Conservation (phyloP, 2,888 invertebrate genomes). For the Nemapogon koenigi region DNA sequence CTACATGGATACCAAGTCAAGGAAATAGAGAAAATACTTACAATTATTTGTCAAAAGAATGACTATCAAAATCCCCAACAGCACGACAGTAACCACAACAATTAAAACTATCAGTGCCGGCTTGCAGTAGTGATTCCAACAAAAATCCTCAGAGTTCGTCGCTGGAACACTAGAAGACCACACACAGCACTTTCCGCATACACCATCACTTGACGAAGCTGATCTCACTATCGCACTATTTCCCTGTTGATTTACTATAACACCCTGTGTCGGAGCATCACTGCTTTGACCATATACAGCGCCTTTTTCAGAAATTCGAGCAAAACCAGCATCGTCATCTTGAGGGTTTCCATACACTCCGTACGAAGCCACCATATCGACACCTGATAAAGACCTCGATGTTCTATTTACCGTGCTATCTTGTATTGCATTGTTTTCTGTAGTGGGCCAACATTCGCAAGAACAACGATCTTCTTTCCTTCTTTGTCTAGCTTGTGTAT, state of each 20-base stretch:
- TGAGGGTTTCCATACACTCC: slow-evolving; percentile 59
- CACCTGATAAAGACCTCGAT: slow-evolving; percentile 51
- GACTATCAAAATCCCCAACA: slow-evolving; percentile 63
- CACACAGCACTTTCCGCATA: slow-evolving; percentile 44
- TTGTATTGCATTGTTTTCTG: slow-evolving; percentile 43
- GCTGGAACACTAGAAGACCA: slow-evolving; percentile 36
- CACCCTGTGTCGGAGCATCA: slow-evolving; percentile 54
- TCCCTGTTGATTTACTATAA: slow-evolving; percentile 59
- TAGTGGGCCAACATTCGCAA: slow-evolving; percentile 60
- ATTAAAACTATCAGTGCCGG: slow-evolving; percentile 60
- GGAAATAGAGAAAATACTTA: slow-evolving; percentile 37
- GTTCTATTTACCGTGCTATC: slow-evolving; percentile 43
- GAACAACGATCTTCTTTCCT: slow-evolving; percentile 58
- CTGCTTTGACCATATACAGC: slow-evolving; percentile 45
- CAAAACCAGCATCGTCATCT: slow-evolving; percentile 57
- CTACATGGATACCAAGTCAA: no score
- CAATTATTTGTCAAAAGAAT: slow-evolving; percentile 66
- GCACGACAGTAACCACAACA: slow-evolving; percentile 58
- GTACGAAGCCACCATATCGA: slow-evolving; percentile 61
- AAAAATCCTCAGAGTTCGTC: slow-evolving; percentile 54
- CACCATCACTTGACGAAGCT: slow-evolving; percentile 26
- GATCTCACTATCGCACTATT: slow-evolving; percentile 54
- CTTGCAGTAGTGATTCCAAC: slow-evolving; percentile 61
- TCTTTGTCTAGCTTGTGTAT: slow-evolving; percentile 43
- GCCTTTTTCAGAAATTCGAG: slow-evolving; percentile 46